Percentiles rank a stretch among this genome's conserved stretches.
phyloP scores from a whole-genome alignment of 2,797 vertebrate genomes.

The Ataeniobius toweri region DNA sequence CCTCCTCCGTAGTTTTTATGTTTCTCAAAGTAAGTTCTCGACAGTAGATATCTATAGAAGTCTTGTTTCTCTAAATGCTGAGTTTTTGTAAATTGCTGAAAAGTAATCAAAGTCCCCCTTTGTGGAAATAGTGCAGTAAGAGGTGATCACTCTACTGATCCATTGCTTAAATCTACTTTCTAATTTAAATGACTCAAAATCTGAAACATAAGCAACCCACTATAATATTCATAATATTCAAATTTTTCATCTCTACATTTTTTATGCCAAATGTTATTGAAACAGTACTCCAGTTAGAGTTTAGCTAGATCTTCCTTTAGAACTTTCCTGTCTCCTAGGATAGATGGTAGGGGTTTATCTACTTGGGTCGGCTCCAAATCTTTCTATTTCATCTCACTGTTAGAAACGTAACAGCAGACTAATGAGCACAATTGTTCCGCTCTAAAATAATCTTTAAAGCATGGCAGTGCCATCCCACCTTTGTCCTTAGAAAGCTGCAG shows the following conservation, averaged over 20 bases:
- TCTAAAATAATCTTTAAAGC: not conserved
- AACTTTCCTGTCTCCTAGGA: not conserved
- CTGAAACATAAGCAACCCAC: not conserved
- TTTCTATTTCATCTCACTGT: not conserved
- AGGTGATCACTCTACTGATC: not conserved
- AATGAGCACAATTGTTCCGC: not conserved
- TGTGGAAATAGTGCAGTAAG: no score
- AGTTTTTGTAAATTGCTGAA: not conserved
- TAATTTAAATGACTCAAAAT: not conserved
- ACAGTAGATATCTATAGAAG: not conserved
- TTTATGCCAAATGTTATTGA: not conserved
- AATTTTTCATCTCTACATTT: not conserved
- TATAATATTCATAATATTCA: not conserved
- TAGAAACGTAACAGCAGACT: not conserved
- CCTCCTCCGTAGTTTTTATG: not conserved
- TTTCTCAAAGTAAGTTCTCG: not conserved
- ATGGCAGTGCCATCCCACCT: not conserved
- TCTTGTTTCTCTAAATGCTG: not conserved
- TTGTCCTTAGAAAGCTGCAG: no score
- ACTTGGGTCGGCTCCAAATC: no score
- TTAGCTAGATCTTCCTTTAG: not conserved
- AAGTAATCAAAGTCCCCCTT: no score
- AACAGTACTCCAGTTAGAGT: not conserved
- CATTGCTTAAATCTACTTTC: not conserved
- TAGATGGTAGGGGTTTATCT: not conserved